Evolutionary conservation across 2,113 vertebrate species (phyloP).

Genomic region (Serilophus lunatus): DNA sequence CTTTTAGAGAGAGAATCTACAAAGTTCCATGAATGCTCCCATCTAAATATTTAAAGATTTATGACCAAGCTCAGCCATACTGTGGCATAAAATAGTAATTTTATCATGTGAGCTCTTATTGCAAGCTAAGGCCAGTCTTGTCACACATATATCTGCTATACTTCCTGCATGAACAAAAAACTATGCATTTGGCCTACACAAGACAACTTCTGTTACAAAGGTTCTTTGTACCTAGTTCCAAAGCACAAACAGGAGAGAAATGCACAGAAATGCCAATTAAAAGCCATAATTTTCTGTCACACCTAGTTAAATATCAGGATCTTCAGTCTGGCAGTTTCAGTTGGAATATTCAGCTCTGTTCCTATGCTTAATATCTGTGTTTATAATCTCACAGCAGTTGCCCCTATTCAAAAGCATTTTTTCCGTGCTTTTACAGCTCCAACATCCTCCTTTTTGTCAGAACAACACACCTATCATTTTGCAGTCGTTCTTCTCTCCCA

Average conservation of each 20-base stretch:
- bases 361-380: neutral
- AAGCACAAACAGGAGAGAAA: neutral
- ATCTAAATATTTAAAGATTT: neutral
- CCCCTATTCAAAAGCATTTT: neutral
- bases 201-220: neutral
- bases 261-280: neutral
- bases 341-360: neutral
- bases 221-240: neutral
- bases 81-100: neutral
- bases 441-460: neutral
- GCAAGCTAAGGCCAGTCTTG: neutral
- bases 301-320: neutral
- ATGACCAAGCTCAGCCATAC: neutral
- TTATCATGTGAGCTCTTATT: neutral
- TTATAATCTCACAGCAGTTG: neutral
- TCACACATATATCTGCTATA: neutral
- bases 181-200: neutral
- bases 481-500: constrained; percentile 13
- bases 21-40: neutral
- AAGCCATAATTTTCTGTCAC: neutral
- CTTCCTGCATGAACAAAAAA: neutral
- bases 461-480: neutral
- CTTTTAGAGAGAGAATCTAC: neutral
- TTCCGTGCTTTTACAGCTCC: neutral
- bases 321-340: neutral